A percentile compares a stretch with the other conserved stretches of the same genome.
These are phyloP conservation scores for Poecilia velifera DNA, from an alignment of 2,797 vertebrate species.

Conservation along the genomic window DNA sequence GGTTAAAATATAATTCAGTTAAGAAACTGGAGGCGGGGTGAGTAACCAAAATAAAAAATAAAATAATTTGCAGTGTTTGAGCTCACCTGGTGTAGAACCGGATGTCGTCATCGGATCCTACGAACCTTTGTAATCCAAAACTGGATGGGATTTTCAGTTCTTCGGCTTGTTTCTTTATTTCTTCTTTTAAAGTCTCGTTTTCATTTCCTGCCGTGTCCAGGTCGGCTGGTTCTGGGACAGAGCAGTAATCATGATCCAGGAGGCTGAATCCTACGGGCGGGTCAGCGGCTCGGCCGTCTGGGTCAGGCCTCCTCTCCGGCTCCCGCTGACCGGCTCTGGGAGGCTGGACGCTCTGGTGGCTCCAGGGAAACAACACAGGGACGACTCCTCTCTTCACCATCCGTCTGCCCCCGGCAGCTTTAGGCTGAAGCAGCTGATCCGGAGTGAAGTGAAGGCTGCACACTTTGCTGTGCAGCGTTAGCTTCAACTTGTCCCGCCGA, in stretches of 20 bases:
- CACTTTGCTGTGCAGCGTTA: not conserved
- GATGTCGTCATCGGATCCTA: conserved; percentile 6
- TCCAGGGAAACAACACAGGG: not conserved
- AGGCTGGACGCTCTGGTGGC: too few relatives aligned
- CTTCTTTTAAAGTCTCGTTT: not conserved
- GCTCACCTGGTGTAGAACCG: not conserved
- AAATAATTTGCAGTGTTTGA: not conserved
- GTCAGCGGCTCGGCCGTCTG: not conserved
- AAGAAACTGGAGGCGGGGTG: too few relatives aligned
- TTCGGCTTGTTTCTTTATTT: not conserved
- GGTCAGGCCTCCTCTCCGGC: too few relatives aligned
- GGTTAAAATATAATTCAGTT: not conserved
- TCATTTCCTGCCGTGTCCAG: not conserved
- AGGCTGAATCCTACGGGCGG: not conserved
- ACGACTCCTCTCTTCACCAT: not conserved
- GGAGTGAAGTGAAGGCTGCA: not conserved
- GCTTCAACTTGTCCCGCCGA: not conserved
- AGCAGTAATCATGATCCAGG: conserved; percentile 8
- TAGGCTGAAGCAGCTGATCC: not conserved
- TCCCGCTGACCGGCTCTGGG: too few relatives aligned
- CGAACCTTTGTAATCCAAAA: not conserved
- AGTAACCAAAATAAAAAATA: too few relatives aligned
- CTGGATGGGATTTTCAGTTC: not conserved
- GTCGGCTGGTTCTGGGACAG: not conserved
- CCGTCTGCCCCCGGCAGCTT: too few relatives aligned